Conservation (phyloP, 2,113 vertebrate genomes). For the Coturnix japonica region DNA sequence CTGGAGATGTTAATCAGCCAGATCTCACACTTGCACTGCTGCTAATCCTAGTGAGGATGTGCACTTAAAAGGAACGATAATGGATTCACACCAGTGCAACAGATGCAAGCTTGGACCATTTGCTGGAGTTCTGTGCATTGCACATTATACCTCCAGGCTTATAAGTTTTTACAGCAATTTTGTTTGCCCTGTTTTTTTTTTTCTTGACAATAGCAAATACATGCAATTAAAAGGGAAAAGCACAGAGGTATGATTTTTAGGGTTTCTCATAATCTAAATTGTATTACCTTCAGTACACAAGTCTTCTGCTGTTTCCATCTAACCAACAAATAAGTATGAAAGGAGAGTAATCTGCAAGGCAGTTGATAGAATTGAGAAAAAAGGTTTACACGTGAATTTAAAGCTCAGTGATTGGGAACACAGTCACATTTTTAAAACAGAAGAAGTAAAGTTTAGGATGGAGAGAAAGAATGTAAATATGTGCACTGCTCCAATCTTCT, state of each 20-base stretch:
- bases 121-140: neutral
- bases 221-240: neutral
- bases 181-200: neutral
- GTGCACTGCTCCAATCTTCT: neutral
- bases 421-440: neutral
- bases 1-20: neutral
- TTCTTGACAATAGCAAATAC: neutral
- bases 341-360: neutral
- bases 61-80: neutral
- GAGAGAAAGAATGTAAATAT: neutral
- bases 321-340: neutral
- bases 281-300: neutral
- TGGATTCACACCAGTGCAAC: neutral
- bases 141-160: fast-evolving
- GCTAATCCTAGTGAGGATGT: neutral
- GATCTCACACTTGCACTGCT: neutral
- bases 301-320: neutral
- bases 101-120: neutral
- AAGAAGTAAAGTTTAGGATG: neutral
- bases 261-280: neutral
- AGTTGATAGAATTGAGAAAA: neutral
- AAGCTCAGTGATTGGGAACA: neutral
- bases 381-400: neutral
- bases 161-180: neutral
- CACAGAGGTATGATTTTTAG: neutral